Percentiles rank a stretch among this genome's conserved stretches.
Evolutionary conservation across 2,888 invertebrate species (phyloP).

Genomic region (Mythimna lalbum): DNA sequence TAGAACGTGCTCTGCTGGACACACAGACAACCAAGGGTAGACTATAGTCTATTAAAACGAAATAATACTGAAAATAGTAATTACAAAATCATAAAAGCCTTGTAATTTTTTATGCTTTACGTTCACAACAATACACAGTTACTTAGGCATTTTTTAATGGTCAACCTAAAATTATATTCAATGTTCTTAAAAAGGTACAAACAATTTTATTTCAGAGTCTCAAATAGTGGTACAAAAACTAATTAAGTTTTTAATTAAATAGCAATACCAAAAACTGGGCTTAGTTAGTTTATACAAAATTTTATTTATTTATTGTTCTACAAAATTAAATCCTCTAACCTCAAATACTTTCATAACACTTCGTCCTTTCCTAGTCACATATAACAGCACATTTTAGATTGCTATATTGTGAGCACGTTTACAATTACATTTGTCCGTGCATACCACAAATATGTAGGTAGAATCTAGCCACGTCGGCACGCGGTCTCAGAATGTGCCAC

Average conservation of each 20-base stretch:
- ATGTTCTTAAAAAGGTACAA: not conserved
- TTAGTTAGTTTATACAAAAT: no score
- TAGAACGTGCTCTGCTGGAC: no score
- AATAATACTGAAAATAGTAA: conserved; percentile 21
- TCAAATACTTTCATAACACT: not conserved
- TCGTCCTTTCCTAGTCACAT: not conserved
- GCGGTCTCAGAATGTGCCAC: conserved; percentile 48
- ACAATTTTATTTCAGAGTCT: not conserved
- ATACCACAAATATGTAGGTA: conserved; percentile 60
- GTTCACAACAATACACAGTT: no score
- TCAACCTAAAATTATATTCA: not conserved
- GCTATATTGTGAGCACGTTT: conserved; percentile 16
- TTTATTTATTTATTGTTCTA: not conserved
- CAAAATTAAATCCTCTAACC: no score
- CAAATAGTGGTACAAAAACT: no score
- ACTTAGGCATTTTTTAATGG: no score
- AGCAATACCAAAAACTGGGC: not conserved
- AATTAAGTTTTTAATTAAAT: not conserved
- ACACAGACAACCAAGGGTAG: no score
- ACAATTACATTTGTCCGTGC: conserved; percentile 40
- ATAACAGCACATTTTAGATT: conserved; percentile 27
- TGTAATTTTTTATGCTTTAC: not conserved
- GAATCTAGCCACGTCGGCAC: conserved; percentile 37
- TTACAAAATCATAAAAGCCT: conserved; percentile 8
- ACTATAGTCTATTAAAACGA: conserved; percentile 25